These are phyloP conservation scores for Hylia prasina DNA, from an alignment of 2,113 vertebrate genomes.

Conservation along the genomic window DNA sequence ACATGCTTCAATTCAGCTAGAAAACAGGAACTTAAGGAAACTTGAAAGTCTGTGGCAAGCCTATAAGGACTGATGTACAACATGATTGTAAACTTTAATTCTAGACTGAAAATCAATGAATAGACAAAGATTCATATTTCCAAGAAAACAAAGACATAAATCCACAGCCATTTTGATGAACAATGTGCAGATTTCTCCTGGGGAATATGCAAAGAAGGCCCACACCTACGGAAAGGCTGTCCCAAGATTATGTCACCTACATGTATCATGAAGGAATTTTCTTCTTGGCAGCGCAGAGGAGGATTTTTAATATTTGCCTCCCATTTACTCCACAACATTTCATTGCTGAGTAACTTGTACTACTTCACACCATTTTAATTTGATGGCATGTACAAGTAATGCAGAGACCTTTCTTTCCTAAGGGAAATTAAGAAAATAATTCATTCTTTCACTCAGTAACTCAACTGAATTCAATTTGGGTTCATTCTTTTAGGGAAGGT, in stretches of 20 bases:
- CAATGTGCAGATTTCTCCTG: not conserved
- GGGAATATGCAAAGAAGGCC: not conserved
- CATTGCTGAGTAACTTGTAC: not conserved
- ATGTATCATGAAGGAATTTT: not conserved
- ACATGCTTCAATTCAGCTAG: not conserved
- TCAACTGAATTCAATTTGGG: constrained; percentile 3
- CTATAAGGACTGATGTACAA: not conserved
- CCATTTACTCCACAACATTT: not conserved
- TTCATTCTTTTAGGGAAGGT: constrained; percentile 11
- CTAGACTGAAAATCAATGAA: not conserved
- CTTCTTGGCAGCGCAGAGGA: not conserved
- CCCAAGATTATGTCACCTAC: not conserved
- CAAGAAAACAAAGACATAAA: not conserved
- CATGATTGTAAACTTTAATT: not conserved
- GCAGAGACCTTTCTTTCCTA: constrained; percentile 14
- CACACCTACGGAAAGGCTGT: not conserved
- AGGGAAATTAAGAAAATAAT: constrained; percentile 49
- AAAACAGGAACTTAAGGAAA: not conserved
- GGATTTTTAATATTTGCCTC: not conserved
- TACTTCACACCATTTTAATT: constrained; percentile 11
- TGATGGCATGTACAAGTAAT: not conserved
- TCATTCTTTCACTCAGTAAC: constrained; percentile 15
- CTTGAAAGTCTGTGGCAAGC: not conserved
- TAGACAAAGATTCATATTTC: not conserved
- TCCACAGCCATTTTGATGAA: not conserved